Evolutionary conservation across 2,888 invertebrate genomes (phyloP).

Genomic region (Scaptodrosophila latifasciaeformis): DNA sequence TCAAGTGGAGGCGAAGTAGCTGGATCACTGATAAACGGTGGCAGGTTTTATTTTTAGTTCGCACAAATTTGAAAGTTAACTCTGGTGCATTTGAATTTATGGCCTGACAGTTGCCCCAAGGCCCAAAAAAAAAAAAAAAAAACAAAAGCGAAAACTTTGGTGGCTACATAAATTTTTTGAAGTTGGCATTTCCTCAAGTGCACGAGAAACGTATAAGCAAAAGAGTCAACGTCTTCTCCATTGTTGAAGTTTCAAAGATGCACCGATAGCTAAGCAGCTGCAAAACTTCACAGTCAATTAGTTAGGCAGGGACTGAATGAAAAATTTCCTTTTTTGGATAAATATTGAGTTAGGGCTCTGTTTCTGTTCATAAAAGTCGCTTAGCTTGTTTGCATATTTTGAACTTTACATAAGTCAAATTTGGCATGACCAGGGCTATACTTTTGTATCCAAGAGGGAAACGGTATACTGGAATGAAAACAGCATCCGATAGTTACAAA

Average conservation of each 20-base stretch:
- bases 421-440: too few species aligned
- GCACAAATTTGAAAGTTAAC: neutral
- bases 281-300: conserved; percentile 41
- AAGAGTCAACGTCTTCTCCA: conserved; percentile 16
- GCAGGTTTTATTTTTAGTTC: neutral
- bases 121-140: conserved; percentile 2
- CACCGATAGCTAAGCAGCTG: conserved; percentile 20
- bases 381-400: too few species aligned
- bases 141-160: conserved; percentile 4
- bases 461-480: too few species aligned
- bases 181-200: conserved; percentile 41
- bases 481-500: too few species aligned
- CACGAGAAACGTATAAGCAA: conserved; percentile 37
- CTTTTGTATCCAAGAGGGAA: too few species aligned
- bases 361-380: too few species aligned
- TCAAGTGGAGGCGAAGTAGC: too few species aligned
- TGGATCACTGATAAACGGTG: too few species aligned
- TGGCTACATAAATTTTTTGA: neutral
- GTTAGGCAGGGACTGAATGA: conserved; percentile 16
- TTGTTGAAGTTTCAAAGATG: conserved; percentile 29
- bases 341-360: too few species aligned
- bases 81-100: conserved; percentile 10
- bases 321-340: too few species aligned
- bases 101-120: conserved; percentile 2
- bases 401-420: too few species aligned